phyloP scores from a whole-genome alignment of 2,113 vertebrate species.

The Eptesicus fuscus region DNA sequence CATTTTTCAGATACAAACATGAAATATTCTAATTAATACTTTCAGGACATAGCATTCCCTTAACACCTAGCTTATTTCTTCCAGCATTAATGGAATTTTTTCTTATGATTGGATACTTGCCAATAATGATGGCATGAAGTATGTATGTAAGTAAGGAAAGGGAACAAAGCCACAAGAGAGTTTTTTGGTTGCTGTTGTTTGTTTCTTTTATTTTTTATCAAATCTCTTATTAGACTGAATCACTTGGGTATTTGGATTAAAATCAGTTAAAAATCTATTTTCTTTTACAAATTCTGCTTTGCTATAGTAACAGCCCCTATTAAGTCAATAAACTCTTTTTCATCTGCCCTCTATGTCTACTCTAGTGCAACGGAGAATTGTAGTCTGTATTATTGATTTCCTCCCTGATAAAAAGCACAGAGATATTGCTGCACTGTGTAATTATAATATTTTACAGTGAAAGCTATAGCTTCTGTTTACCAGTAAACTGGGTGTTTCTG shows the following conservation, averaged over 20 bases:
- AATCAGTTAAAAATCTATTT: constrained; percentile 24
- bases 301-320: not conserved
- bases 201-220: not conserved
- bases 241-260: constrained; percentile 14
- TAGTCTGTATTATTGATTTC: constrained; percentile 78
- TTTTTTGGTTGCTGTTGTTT: not conserved
- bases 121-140: not conserved
- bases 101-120: not conserved
- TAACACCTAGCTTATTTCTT: constrained; percentile 12
- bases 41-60: not conserved
- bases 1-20: not conserved
- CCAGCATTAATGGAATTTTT: fast-evolving
- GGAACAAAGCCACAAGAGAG: not conserved
- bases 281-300: constrained; percentile 31
- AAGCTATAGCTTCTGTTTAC: constrained; percentile 53
- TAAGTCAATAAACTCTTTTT: constrained; percentile 39
- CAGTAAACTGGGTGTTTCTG: constrained; percentile 5
- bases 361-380: constrained; percentile 69
- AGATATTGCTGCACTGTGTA: constrained; percentile 68
- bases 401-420: constrained; percentile 75
- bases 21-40: not conserved
- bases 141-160: not conserved
- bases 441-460: constrained; percentile 80
- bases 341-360: not conserved
- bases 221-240: not conserved